phyloP scores from a whole-genome alignment of 1,140 invertebrate genomes.

The Drosophila serrata region DNA sequence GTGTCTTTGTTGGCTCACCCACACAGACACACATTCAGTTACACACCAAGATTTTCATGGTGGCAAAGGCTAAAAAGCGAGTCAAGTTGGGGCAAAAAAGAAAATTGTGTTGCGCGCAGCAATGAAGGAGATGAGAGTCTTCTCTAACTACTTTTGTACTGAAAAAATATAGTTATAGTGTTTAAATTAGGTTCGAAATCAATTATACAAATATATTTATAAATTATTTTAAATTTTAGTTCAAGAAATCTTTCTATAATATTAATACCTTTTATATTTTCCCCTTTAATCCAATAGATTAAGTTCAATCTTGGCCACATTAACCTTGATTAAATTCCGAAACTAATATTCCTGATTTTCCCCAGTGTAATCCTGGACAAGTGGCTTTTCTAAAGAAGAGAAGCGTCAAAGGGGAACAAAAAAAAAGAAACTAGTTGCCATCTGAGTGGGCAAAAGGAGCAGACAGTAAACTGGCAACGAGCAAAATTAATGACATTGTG shows the following conservation, averaged over 20 bases:
- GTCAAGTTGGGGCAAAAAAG: slow-evolving; percentile 27
- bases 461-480: slow-evolving; percentile 30
- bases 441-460: slow-evolving; percentile 33
- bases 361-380: slow-evolving; percentile 22
- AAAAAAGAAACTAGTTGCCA: slow-evolving; percentile 52
- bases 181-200: neutral
- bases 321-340: neutral
- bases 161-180: neutral
- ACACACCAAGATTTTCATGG: slow-evolving; percentile 38
- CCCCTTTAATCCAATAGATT: neutral
- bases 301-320: neutral
- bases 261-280: neutral
- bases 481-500: slow-evolving; percentile 60
- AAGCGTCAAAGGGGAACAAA: slow-evolving; percentile 23
- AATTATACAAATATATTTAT: too few species aligned
- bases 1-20: slow-evolving; percentile 46
- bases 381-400: slow-evolving; percentile 13
- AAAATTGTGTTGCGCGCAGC: slow-evolving; percentile 16
- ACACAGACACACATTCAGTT: slow-evolving; percentile 19
- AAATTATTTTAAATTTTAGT: too few species aligned
- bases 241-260: neutral
- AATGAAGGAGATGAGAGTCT: slow-evolving; percentile 1
- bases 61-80: slow-evolving; percentile 47
- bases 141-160: neutral
- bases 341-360: neutral